These are phyloP conservation scores for Sphaeramia orbicularis DNA, from an alignment of 2,797 vertebrate genomes.

Conservation along the genomic window DNA sequence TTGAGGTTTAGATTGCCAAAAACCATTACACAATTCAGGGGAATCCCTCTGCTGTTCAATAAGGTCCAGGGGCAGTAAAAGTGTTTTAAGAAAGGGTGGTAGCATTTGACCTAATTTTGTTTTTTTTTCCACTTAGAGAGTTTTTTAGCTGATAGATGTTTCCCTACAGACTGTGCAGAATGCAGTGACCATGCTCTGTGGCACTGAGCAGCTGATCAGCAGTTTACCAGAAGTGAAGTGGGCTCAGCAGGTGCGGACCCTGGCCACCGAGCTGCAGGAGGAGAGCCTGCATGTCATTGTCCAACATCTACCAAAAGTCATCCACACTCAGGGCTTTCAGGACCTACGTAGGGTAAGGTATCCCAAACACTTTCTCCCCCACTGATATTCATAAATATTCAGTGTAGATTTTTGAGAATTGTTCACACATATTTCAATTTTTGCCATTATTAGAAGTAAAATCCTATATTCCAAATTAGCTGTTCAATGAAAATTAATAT, in stretches of 20 bases:
- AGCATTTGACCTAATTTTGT: constrained; percentile 27
- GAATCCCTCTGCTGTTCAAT: constrained; percentile 39
- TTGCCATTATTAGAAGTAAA: no score
- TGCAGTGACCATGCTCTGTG: constrained; percentile 88
- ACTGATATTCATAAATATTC: neutral
- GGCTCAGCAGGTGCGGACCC: constrained; percentile 87
- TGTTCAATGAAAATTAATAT: no score
- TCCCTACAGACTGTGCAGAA: constrained; percentile 89
- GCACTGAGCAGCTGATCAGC: constrained; percentile 89
- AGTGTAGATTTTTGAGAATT: neutral
- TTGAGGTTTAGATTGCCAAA: constrained; percentile 38
- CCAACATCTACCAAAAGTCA: constrained; percentile 85
- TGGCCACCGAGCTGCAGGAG: constrained; percentile 90
- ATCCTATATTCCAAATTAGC: no score
- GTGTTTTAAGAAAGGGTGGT: neutral
- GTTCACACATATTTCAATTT: neutral
- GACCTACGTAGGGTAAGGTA: constrained; percentile 87
- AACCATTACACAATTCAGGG: constrained; percentile 26
- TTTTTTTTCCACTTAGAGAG: constrained; percentile 15
- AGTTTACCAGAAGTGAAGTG: constrained; percentile 95
- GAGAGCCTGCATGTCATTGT: constrained; percentile 88
- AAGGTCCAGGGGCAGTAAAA: constrained; percentile 1
- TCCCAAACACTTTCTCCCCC: neutral
- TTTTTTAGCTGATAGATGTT: constrained; percentile 51
- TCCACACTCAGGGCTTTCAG: constrained; percentile 88